These are phyloP conservation scores for Polydesmus complanatus DNA, from an alignment of 2,888 invertebrate genomes.

Conservation along the genomic window DNA sequence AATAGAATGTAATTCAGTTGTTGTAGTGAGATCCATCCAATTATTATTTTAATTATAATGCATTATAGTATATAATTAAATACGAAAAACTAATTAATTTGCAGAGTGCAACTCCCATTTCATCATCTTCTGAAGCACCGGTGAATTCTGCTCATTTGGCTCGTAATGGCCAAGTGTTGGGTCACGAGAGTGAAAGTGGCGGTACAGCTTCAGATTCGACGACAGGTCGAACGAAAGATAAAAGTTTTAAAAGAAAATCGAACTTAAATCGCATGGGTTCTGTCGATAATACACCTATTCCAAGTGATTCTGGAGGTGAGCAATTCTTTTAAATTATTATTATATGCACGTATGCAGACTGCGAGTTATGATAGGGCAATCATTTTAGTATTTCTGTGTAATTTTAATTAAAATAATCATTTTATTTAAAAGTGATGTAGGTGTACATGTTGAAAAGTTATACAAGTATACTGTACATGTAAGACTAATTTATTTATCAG, in stretches of 20 bases:
- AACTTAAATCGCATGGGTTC: constrained; percentile 45
- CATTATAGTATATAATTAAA: background rate
- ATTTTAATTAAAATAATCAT: no score
- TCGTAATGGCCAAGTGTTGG: background rate
- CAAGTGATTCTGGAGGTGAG: constrained; percentile 13
- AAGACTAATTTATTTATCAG: no score
- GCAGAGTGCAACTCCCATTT: background rate
- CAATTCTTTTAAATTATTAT: no score
- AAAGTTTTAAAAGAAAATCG: constrained; percentile 49
- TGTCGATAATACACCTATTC: constrained; percentile 30
- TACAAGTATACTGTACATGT: no score
- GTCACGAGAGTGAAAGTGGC: constrained; percentile 11
- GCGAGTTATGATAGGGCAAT: no score
- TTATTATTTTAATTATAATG: no score
- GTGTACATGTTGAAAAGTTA: no score
- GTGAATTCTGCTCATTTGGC: background rate
- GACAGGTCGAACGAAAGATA: constrained; percentile 37
- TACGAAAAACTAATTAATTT: background rate
- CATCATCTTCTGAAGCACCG: constrained; percentile 8
- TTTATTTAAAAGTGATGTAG: no score
- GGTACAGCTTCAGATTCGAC: constrained; percentile 8
- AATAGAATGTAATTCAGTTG: no score
- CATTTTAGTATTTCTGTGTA: no score
- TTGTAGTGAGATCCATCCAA: no score
- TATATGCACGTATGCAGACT: no score